Evolutionary conservation across 2,113 vertebrate species (phyloP).

Genomic region (Ranitomeya variabilis): DNA sequence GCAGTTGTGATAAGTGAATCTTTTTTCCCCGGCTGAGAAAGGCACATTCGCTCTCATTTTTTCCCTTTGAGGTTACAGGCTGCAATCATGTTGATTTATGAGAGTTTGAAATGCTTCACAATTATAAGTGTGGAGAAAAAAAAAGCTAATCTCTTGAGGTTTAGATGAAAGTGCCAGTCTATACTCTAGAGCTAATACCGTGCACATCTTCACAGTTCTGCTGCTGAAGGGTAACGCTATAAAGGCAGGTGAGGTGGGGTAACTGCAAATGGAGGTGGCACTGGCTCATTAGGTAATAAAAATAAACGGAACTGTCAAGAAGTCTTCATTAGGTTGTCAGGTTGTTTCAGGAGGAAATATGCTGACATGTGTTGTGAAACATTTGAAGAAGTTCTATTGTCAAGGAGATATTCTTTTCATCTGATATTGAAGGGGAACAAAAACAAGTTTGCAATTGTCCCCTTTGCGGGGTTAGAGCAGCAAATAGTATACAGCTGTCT

Average conservation of each 20-base stretch:
- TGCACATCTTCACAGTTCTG: not conserved
- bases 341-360: not conserved
- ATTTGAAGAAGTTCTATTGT: not conserved
- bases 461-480: too few species aligned
- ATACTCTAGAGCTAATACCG: not conserved
- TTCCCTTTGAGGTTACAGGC: conserved; percentile 34
- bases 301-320: not conserved
- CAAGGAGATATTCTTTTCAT: not conserved
- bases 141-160: conserved; percentile 33
- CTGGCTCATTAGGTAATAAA: not conserved
- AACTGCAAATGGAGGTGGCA: not conserved
- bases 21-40: not conserved
- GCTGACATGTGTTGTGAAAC: not conserved
- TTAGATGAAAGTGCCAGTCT: conserved; percentile 22
- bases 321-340: not conserved
- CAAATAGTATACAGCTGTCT: too few species aligned
- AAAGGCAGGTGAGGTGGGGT: not conserved
- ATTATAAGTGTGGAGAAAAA: conserved; percentile 19
- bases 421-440: not conserved
- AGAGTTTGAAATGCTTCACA: conserved; percentile 36
- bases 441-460: not conserved
- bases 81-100: conserved; percentile 49
- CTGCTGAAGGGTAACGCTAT: not conserved
- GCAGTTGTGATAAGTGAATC: conserved; percentile 18
- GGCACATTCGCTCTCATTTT: conserved; percentile 2